Percentiles rank a stretch among this genome's conserved stretches.
phyloP scores from a whole-genome alignment of 2,797 vertebrate genomes.

The Xiphorhynchus erythropygius region DNA sequence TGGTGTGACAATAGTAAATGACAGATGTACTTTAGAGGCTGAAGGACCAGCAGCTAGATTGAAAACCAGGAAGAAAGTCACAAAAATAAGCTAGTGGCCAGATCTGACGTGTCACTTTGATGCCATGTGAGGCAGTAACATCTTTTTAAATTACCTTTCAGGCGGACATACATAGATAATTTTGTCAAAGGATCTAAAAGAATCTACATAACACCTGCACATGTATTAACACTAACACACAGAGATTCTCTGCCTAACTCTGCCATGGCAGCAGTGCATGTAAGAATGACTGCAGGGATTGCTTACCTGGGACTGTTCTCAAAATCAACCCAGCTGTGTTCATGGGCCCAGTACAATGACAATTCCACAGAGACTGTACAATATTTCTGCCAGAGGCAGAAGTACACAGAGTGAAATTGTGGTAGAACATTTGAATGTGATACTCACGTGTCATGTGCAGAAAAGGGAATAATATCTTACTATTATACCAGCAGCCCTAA shows the following conservation, averaged over 20 bases:
- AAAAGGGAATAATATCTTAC: background rate
- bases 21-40: background rate
- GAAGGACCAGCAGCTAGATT: background rate
- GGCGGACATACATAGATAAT: background rate
- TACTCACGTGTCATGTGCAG: background rate
- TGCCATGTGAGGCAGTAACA: background rate
- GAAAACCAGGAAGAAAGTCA: background rate
- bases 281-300: background rate
- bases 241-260: background rate
- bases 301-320: background rate
- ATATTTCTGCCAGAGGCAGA: background rate
- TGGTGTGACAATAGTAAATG: background rate
- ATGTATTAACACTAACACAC: background rate
- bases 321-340: background rate
- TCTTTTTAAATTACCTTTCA: background rate
- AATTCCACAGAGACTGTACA: background rate
- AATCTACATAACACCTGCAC: background rate
- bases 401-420: background rate
- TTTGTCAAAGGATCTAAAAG: background rate
- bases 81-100: background rate
- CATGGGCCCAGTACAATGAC: background rate
- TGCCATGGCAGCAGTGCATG: background rate
- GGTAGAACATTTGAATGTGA: background rate
- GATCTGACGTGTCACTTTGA: background rate
- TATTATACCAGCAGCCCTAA: slow-evolving; percentile 5